Conservation (phyloP, 1,140 invertebrate genomes). For the Zaprionus ornatus region DNA sequence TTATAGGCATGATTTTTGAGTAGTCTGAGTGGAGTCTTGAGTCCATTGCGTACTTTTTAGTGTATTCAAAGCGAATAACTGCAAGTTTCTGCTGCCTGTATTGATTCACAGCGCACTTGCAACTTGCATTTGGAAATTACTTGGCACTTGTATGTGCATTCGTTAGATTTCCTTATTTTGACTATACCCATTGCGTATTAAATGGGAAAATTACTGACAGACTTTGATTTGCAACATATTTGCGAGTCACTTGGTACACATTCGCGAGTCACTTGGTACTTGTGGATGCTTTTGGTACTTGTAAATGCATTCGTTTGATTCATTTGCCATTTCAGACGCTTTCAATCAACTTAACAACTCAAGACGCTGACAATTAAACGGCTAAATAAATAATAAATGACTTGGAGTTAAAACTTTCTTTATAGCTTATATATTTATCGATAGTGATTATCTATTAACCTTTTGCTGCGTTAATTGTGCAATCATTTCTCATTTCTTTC, state of each 20-base stretch:
- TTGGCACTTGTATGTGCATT: constrained; percentile 1
- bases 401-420: neutral
- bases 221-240: neutral
- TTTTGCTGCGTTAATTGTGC: neutral
- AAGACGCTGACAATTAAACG: neutral
- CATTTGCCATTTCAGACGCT: neutral
- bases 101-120: neutral
- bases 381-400: neutral
- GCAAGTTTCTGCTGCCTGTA: neutral
- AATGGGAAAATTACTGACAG: neutral
- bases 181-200: neutral
- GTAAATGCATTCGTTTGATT: neutral
- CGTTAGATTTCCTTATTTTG: neutral
- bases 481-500: neutral
- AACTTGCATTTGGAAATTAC: neutral
- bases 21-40: neutral
- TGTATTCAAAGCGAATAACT: neutral
- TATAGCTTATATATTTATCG: neutral
- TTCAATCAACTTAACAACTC: neutral
- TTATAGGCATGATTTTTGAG: neutral
- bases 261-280: neutral
- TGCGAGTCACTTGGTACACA: neutral
- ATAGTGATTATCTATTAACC: neutral
- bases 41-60: neutral
- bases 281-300: neutral